Conservation (phyloP, 2,888 invertebrate species). For the Eristalis pertinax region DNA sequence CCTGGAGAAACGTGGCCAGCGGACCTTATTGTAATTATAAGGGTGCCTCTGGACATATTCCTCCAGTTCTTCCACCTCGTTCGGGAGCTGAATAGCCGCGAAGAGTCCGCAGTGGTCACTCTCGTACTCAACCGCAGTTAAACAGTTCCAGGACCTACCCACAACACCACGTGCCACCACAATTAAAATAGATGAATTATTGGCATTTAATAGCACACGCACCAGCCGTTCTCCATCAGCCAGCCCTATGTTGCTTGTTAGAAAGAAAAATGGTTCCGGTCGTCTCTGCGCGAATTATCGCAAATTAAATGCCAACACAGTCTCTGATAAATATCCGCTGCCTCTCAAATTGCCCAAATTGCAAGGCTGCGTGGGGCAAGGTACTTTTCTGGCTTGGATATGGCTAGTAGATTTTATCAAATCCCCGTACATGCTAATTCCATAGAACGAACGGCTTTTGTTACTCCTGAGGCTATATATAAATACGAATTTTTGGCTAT, state of each 20-base stretch:
- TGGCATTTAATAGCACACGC: constrained; percentile 18
- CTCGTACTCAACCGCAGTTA: too few species aligned
- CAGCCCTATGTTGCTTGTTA: too few species aligned
- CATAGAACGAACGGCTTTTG: constrained; percentile 46
- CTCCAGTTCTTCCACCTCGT: too few species aligned
- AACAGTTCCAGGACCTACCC: too few species aligned
- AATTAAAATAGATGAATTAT: constrained; percentile 28
- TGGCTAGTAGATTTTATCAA: constrained; percentile 48
- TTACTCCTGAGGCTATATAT: constrained; percentile 37
- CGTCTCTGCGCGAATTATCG: constrained; percentile 21
- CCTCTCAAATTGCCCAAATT: constrained; percentile 13
- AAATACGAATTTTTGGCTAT: constrained; percentile 51
- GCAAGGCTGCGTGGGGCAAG: constrained; percentile 33
- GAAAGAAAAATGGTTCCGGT: too few species aligned
- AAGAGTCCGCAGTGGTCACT: too few species aligned
- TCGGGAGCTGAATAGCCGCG: too few species aligned
- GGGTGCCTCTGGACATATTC: too few species aligned
- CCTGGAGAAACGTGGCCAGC: too few species aligned
- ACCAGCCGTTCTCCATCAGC: constrained; percentile 24
- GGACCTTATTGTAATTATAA: too few species aligned
- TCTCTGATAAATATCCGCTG: constrained; percentile 14
- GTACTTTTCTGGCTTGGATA: constrained; percentile 44
- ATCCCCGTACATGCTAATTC: constrained; percentile 48
- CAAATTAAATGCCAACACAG: constrained; percentile 30
- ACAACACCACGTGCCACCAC: too few species aligned